Evolutionary conservation across 2,888 invertebrate species (phyloP).

Genomic region (Perithous albicinctus): DNA sequence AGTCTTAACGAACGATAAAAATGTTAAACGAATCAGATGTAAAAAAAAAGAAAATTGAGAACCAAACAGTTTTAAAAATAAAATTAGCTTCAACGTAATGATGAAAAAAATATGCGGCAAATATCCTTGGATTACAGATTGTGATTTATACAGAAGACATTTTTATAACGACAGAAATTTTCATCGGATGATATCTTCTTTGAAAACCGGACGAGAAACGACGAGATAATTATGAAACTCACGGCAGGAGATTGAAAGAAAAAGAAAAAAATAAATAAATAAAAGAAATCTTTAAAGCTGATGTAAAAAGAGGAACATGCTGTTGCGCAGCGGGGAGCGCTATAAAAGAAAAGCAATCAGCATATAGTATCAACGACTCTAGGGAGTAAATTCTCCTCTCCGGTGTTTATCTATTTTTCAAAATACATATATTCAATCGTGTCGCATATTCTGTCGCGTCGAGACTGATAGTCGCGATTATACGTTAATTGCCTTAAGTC

Average conservation of each 20-base stretch:
- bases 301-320: background rate
- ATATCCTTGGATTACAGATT: no score
- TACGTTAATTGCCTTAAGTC: slow-evolving; percentile 54
- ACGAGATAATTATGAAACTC: background rate
- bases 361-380: slow-evolving; percentile 34
- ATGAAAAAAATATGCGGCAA: no score
- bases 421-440: background rate
- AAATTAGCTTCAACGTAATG: no score
- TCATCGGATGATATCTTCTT: background rate
- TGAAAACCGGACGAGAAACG: slow-evolving; percentile 11
- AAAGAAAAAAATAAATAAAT: no score
- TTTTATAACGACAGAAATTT: background rate
- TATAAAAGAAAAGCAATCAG: slow-evolving; percentile 19
- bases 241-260: no score
- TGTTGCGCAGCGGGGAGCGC: slow-evolving; percentile 3
- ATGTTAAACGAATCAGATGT: no score
- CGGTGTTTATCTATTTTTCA: slow-evolving; percentile 32
- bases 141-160: background rate
- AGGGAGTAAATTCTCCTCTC: slow-evolving; percentile 2
- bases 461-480: slow-evolving; percentile 57
- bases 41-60: no score
- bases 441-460: slow-evolving; percentile 43
- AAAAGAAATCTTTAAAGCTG: background rate
- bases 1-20: no score
- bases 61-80: no score